Evolutionary conservation across 2,888 invertebrate species (phyloP), one percentile per base, ranked within the genome.

Genomic region (Cataglyphis rosenhaueri): DNA sequence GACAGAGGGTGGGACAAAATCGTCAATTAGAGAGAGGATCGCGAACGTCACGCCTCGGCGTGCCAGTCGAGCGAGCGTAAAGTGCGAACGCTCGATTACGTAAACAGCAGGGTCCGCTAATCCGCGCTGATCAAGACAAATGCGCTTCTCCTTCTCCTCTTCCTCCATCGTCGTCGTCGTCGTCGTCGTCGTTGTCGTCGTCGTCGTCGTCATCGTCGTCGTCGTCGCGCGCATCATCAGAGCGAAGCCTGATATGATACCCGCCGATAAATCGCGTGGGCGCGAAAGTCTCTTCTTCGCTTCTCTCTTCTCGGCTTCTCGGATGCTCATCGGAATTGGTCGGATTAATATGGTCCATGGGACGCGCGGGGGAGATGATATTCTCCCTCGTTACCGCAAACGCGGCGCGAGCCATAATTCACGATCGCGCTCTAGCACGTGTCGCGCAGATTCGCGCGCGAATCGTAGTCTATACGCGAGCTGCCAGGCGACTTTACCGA

Each of bases 401-500:
- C 48, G 25, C 66, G 32, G 55, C 74, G 21, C 66, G 59, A 1
- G n/a, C n/a, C 64, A 87, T 89, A 89, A 88, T 83, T 87, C 86
- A 88, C 55, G 68, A 88, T 87, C 82, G 83, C 86, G 59, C 74
- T 81, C 74, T 81, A 84, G 59, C 55, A 79, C 71, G 73, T 64
- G 25, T 86, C 57, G 4, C 44, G 15, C 25, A 38, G 59, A 38
- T 57, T 21, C 38, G 25, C 38, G 18, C 59, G 38, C 25, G 6
- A 82, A 88, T 41, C 44, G 52, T 74, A 65, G n/a, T 76, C 83
- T 84, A 65, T 73, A 76, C 48, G 52, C 52, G 52, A 52, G 88
- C 88, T 92, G 93, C 93, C 93, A 93, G 92, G 89, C 89, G 86
- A 91, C 90, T 93, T n/a, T 91, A 91, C 89, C 92, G 91, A 92